Percentiles rank a stretch among this genome's conserved stretches.
phyloP scores from a whole-genome alignment of 2,888 invertebrate species.

The Tortrix viridana region DNA sequence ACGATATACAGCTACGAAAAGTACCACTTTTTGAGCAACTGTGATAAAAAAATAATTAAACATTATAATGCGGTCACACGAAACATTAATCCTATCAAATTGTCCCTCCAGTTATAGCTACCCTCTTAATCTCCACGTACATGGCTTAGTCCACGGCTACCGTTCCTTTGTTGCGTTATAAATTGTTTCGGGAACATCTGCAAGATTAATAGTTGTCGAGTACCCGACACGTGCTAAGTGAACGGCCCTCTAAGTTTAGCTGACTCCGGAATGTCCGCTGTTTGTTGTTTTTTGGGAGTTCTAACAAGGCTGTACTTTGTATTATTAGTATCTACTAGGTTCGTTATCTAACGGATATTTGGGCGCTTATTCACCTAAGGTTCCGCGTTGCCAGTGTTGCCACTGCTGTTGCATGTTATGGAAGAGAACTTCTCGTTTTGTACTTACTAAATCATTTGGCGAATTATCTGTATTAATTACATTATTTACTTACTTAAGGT shows the following conservation, averaged over 20 bases:
- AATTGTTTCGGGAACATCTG: conserved; percentile 76
- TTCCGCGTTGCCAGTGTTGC: too few species aligned
- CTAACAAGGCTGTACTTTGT: neutral
- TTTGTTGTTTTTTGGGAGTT: conserved; percentile 24
- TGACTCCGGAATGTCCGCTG: conserved; percentile 21
- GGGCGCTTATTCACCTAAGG: too few species aligned
- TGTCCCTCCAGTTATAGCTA: conserved; percentile 56
- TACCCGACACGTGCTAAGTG: conserved; percentile 69
- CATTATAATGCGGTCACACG: conserved; percentile 31
- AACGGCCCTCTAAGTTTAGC: conserved; percentile 52
- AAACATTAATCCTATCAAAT: conserved; percentile 55
- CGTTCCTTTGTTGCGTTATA: conserved; percentile 65
- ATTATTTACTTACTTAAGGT: too few species aligned
- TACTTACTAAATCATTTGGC: too few species aligned
- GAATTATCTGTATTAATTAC: too few species aligned
- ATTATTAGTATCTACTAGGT: too few species aligned
- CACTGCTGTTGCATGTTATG: too few species aligned
- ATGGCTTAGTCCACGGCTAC: conserved; percentile 61
- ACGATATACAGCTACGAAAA: too few species aligned
- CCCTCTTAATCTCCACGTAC: conserved; percentile 65
- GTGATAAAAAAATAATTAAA: too few species aligned
- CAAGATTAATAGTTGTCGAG: conserved; percentile 74
- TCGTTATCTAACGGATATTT: too few species aligned
- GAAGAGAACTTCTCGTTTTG: too few species aligned
- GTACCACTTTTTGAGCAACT: too few species aligned